Base-by-base conservation (phyloP, 1,140 invertebrate species). In the Hetaerina americana region DNA sequence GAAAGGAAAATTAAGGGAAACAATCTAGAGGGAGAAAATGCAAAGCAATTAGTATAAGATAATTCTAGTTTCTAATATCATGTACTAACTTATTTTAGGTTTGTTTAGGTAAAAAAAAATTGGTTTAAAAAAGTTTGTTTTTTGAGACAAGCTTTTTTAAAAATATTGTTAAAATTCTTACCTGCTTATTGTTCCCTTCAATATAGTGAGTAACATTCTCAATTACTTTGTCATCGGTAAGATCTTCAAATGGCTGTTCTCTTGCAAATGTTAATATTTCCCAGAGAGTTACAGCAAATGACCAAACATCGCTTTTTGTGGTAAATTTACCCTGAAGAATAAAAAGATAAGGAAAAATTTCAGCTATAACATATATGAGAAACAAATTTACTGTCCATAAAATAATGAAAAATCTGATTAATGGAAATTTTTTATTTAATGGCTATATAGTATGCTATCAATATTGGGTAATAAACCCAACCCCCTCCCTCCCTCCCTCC, bases 221-320 rank as follows among this genome's bases (percentile, higher is more conserved):
- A 66, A 94, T 86, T 71, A 94, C 88, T 77, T 89, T 89, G 76
- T 91, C 87, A 83, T 94, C 91, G 49, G 84, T 86, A 75, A 92
- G 82, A 75, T 90, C 87, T 76, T 91, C 87, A 78, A 88, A 93
- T n/a, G 92, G 92, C 76, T 92, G 91, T 73, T 93, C 89, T 66
- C 90, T 81, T 8, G 91, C 91, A 79, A 93, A 92, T 15, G 92
- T 93, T 74, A 96, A 82, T 68, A 95, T 90, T 82, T 95, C 94
- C 93, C 93, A 96, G 27, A 94, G 83, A 40, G 91, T 90, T 1
- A 95, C 91, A n/a, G 90, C 92, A 78, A 94, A 95, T 27, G 91
- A 87, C 93, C 92, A 95, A 8, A 94, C 92, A 81, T 94, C 92
- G 75, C 91, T 93, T 77, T 94, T 93, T 24, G 88, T 89, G 3